phyloP scores from a whole-genome alignment of 1,140 invertebrate species.

The Penaeus indicus region DNA sequence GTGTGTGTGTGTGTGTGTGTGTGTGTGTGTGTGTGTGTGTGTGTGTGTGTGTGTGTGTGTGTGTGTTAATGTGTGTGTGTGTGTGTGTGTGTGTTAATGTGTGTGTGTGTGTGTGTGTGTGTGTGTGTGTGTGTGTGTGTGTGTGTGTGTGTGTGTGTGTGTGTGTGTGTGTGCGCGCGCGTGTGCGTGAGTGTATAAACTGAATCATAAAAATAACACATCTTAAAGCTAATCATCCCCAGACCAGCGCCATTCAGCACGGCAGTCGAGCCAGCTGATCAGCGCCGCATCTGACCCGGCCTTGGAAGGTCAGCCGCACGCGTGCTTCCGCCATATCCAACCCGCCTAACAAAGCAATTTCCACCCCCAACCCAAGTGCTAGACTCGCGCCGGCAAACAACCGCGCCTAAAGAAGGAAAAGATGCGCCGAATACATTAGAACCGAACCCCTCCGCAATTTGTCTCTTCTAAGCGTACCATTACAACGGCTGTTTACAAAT shows the following conservation, averaged over 20 bases:
- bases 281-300: too few relatives aligned
- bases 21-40: neutral
- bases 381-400: neutral
- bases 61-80: slow-evolving; percentile 6
- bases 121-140: neutral
- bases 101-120: slow-evolving; percentile 14
- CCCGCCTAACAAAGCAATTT: too few relatives aligned
- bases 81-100: neutral
- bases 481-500: slow-evolving; percentile 50
- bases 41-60: slow-evolving; percentile 5
- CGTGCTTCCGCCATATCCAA: too few relatives aligned
- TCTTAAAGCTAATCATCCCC: too few relatives aligned
- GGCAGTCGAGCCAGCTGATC: too few relatives aligned
- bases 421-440: neutral
- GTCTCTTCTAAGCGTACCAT: slow-evolving; percentile 33
- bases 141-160: neutral
- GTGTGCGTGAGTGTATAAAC: neutral
- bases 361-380: too few relatives aligned
- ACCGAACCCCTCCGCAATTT: slow-evolving; percentile 33
- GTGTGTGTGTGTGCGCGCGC: neutral
- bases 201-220: too few relatives aligned
- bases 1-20: neutral
- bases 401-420: neutral
- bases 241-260: too few relatives aligned
- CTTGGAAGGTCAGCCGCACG: too few relatives aligned